Percentiles rank a stretch among this genome's conserved stretches.
Conservation (phyloP, 2,113 vertebrate genomes). For the Orientallactaga bullata region DNA sequence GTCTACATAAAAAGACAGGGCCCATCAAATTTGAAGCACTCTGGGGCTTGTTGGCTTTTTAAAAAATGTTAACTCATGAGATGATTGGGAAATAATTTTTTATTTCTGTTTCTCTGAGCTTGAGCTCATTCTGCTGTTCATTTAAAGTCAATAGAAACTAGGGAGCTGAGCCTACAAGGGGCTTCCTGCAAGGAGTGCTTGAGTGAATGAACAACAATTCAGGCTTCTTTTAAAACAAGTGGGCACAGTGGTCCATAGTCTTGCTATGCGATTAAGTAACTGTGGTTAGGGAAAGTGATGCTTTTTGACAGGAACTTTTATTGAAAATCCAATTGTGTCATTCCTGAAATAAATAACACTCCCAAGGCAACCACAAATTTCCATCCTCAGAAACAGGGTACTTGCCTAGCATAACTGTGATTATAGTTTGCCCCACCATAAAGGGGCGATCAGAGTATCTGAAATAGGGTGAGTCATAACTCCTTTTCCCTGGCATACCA, state of each 20-base stretch:
- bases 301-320: neutral
- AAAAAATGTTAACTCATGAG: neutral
- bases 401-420: neutral
- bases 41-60: neutral
- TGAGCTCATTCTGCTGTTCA: conserved; percentile 30
- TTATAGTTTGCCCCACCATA: neutral
- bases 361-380: neutral
- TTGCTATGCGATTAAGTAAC: neutral
- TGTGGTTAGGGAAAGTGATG: neutral
- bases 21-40: neutral
- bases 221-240: neutral
- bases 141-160: neutral
- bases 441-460: neutral
- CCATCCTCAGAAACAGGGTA: neutral
- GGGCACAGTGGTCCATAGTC: neutral
- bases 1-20: neutral
- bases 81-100: neutral
- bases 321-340: neutral
- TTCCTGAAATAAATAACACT: conserved; percentile 12
- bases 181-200: neutral
- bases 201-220: neutral
- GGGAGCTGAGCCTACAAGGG: neutral
- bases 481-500: neutral
- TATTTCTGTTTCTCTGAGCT: neutral
- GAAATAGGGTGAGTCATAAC: neutral